Percentiles rank a stretch among this genome's conserved stretches.
These are phyloP conservation scores for Venturia canescens DNA, from an alignment of 1,140 invertebrate species.

Conservation along the genomic window DNA sequence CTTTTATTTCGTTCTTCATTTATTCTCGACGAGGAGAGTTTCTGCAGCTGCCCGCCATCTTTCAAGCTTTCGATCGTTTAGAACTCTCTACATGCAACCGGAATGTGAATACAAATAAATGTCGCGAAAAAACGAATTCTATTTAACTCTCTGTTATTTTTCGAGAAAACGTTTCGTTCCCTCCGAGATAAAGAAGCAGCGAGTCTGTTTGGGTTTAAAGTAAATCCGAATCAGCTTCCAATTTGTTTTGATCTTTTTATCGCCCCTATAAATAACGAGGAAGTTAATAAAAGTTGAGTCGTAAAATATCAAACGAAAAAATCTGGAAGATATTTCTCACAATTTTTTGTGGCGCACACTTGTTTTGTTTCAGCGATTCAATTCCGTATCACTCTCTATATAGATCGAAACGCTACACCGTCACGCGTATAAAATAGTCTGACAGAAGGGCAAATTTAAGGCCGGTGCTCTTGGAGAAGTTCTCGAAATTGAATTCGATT, in stretches of 20 bases:
- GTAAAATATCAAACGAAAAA: too few species aligned
- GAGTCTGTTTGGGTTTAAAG: too few species aligned
- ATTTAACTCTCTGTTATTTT: constrained; percentile 8
- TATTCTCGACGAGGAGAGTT: constrained; percentile 21
- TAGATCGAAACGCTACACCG: background rate
- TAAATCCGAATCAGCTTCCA: too few species aligned
- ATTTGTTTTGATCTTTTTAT: too few species aligned
- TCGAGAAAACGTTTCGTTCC: background rate
- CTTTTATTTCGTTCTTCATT: constrained; percentile 8
- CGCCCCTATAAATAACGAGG: too few species aligned
- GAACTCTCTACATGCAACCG: constrained; percentile 5
- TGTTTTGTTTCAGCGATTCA: background rate
- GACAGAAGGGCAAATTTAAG: constrained; percentile 29
- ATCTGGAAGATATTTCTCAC: background rate
- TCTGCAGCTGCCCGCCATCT: constrained; percentile 35
- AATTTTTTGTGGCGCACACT: background rate
- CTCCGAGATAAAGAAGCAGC: background rate
- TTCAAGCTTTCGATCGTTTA: constrained; percentile 26
- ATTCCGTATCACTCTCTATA: constrained; percentile 22
- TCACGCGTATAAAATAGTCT: constrained; percentile 9
- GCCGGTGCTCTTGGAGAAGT: constrained; percentile 4
- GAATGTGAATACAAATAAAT: background rate
- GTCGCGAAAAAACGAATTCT: background rate
- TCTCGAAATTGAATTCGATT: constrained; percentile 42
- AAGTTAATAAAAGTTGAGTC: too few species aligned